Percentiles rank a stretch among this genome's conserved stretches.
These are phyloP conservation scores for Phalacrocorax brasilianus DNA, from an alignment of 2,113 vertebrate species.

Conservation along the genomic window DNA sequence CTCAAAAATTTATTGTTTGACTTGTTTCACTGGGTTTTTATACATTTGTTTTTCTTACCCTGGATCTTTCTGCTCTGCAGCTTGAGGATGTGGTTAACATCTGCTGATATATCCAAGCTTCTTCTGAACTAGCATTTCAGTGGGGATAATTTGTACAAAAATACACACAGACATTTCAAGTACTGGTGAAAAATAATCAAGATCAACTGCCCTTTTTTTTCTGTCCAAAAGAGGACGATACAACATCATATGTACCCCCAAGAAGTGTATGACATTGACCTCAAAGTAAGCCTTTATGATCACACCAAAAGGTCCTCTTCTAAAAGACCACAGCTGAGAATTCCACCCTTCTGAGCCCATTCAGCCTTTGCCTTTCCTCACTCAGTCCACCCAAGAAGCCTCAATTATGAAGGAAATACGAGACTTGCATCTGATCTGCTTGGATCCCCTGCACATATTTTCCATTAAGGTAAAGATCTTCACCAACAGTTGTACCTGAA, in stretches of 20 bases:
- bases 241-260: neutral
- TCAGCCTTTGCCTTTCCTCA: neutral
- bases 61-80: neutral
- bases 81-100: neutral
- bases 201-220: neutral
- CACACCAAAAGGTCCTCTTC: neutral
- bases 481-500: neutral
- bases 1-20: neutral
- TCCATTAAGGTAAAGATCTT: neutral
- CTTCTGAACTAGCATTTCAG: neutral
- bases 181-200: neutral
- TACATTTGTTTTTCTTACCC: neutral
- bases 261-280: neutral
- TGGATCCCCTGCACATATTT: no score
- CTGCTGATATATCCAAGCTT: neutral
- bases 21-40: neutral
- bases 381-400: neutral
- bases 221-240: neutral
- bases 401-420: rapidly evolving
- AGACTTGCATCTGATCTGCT: neutral
- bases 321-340: neutral
- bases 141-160: neutral
- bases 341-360: neutral
- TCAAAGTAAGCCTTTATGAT: neutral
- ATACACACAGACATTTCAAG: neutral